phyloP scores from a whole-genome alignment of 1,140 invertebrate genomes.

The Acromyrmex charruanus region DNA sequence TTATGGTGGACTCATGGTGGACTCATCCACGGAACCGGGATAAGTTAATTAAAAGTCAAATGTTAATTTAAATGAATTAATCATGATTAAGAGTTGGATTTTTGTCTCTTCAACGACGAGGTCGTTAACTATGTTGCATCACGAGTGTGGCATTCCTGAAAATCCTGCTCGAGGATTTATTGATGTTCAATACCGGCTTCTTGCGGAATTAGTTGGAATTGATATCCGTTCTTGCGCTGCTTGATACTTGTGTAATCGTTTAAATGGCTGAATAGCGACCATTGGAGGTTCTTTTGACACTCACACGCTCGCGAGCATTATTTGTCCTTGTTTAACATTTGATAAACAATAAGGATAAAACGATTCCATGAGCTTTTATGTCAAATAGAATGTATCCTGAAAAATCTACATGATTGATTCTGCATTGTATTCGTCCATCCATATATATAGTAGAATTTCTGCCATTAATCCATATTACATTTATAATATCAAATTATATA shows the following conservation, averaged over 20 bases:
- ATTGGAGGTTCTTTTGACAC: too few relatives aligned
- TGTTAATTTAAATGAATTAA: constrained; percentile 41
- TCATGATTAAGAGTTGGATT: neutral
- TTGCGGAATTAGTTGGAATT: neutral
- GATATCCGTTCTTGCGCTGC: neutral
- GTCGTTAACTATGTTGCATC: constrained; percentile 5
- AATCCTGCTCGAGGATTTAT: neutral
- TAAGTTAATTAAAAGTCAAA: constrained; percentile 20
- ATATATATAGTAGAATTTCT: neutral
- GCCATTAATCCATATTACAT: neutral
- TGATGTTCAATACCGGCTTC: neutral
- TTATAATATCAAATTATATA: too few relatives aligned
- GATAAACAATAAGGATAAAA: too few relatives aligned
- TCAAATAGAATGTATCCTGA: neutral
- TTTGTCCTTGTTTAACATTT: too few relatives aligned
- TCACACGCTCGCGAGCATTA: too few relatives aligned
- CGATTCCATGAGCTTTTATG: too few relatives aligned
- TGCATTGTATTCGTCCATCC: neutral
- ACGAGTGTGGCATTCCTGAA: neutral
- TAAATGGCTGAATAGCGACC: neutral
- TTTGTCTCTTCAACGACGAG: constrained; percentile 15
- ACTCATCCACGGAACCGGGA: neutral
- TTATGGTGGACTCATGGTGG: too few relatives aligned
- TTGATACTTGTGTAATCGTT: neutral
- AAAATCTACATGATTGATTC: constrained; percentile 7